Conservation (phyloP, 2,888 invertebrate genomes). For the Axea sp. region DNA sequence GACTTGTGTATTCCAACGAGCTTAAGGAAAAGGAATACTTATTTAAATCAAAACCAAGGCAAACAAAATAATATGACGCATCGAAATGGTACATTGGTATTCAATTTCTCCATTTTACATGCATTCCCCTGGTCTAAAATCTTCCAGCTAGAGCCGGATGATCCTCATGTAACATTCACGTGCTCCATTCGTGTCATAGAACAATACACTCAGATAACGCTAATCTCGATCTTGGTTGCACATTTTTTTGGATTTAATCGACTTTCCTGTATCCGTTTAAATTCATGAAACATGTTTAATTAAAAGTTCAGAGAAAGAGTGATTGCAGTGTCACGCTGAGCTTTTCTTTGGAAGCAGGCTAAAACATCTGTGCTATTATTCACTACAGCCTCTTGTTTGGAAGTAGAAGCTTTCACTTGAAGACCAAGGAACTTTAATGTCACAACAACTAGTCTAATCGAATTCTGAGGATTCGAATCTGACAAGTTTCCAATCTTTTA, state of each 20-base stretch:
- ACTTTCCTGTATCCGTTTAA: conserved; percentile 26
- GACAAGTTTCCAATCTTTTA: conserved; percentile 59
- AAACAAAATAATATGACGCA: conserved; percentile 1
- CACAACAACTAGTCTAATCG: conserved; percentile 70
- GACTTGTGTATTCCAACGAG: no score
- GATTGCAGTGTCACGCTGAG: neutral
- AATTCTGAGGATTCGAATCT: conserved; percentile 68
- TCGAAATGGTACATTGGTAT: conserved; percentile 7
- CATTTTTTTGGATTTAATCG: conserved; percentile 64
- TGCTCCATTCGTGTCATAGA: conserved; percentile 60
- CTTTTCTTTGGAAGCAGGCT: conserved; percentile 2
- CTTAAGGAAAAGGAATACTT: neutral
- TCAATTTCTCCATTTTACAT: conserved; percentile 19
- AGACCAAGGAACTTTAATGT: conserved; percentile 69
- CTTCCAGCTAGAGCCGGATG: conserved; percentile 65
- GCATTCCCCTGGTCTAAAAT: conserved; percentile 11
- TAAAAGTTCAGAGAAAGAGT: conserved; percentile 33
- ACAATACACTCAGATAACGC: conserved; percentile 65
- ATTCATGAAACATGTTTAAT: conserved; percentile 58
- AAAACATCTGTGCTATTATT: conserved; percentile 54
- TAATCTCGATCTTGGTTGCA: conserved; percentile 65
- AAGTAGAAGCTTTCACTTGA: conserved; percentile 69
- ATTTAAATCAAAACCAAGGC: conserved; percentile 2
- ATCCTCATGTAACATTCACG: conserved; percentile 65
- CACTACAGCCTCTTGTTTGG: conserved; percentile 50